These are phyloP conservation scores for Oxytorus armatus DNA, from an alignment of 2,888 invertebrate species.

Conservation along the genomic window DNA sequence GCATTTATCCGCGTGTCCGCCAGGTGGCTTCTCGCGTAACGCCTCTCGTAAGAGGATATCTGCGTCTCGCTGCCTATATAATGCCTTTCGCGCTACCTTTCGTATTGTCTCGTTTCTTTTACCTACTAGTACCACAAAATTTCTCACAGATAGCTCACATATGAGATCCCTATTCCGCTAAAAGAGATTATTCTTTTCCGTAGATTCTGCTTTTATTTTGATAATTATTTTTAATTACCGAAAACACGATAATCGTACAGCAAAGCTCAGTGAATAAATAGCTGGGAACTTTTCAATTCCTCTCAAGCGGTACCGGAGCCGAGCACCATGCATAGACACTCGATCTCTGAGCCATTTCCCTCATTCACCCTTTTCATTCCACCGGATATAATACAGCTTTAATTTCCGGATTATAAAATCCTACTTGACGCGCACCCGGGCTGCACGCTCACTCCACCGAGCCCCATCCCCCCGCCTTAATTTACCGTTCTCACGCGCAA, in stretches of 20 bases:
- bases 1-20: too few relatives aligned
- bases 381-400: slow-evolving; percentile 82
- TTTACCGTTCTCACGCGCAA: slow-evolving; percentile 79
- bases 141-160: too few relatives aligned
- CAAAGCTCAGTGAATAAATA: slow-evolving; percentile 38
- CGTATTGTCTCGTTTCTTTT: too few relatives aligned
- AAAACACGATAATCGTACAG: slow-evolving; percentile 42
- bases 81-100: too few relatives aligned
- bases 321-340: slow-evolving; percentile 47
- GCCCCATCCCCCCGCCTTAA: slow-evolving; percentile 74
- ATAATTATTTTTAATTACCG: slow-evolving; percentile 47
- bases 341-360: slow-evolving; percentile 51
- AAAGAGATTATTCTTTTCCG: slow-evolving; percentile 14
- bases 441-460: slow-evolving; percentile 36
- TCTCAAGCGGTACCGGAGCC: slow-evolving; percentile 16
- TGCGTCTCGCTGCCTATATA: too few relatives aligned
- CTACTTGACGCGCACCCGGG: slow-evolving; percentile 74
- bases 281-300: slow-evolving; percentile 35
- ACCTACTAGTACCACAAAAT: too few relatives aligned
- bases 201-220: slow-evolving; percentile 13
- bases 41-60: too few relatives aligned
- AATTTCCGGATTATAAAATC: slow-evolving; percentile 84
- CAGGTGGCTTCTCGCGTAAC: too few relatives aligned
- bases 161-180: too few relatives aligned
- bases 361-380: slow-evolving; percentile 63